Evolutionary conservation across 2,797 vertebrate genomes (phyloP).

Genomic region (Catharus ustulatus): DNA sequence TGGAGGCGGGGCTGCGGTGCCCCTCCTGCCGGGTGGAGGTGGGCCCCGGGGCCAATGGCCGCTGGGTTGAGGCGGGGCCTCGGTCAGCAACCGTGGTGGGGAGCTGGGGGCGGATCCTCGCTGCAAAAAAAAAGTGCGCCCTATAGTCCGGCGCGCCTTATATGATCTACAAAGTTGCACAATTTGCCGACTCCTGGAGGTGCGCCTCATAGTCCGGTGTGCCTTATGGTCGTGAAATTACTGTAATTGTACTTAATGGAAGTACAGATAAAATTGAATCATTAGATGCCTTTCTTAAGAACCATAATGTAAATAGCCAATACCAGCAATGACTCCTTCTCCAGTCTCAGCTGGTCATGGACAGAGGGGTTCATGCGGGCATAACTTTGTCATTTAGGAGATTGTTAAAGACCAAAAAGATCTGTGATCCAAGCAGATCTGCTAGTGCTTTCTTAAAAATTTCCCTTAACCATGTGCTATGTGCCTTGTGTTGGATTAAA

Average conservation of each 20-base stretch:
- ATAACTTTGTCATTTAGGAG: background rate
- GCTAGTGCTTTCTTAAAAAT: background rate
- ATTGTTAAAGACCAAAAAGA: background rate
- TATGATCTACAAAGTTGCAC: no score
- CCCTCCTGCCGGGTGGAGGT: no score
- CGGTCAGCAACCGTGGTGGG: no score
- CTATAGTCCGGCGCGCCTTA: no score
- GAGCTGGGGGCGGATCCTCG: no score
- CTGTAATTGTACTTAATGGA: background rate
- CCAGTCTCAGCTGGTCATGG: background rate
- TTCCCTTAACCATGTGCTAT: background rate
- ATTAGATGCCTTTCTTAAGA: background rate
- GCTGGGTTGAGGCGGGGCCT: no score
- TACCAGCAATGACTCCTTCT: background rate
- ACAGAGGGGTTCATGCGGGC: background rate
- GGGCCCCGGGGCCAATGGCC: no score
- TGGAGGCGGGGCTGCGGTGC: no score
- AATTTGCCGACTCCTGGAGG: no score
- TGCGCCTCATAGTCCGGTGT: no score
- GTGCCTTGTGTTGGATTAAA: background rate
- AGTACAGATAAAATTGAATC: background rate
- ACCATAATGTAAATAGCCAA: background rate
- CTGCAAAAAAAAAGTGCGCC: no score
- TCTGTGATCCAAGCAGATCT: background rate
- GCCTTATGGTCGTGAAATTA: no score